Evolutionary conservation across 2,888 invertebrate species (phyloP), one percentile per base, ranked within the genome.

Genomic region (Nebria salina): DNA sequence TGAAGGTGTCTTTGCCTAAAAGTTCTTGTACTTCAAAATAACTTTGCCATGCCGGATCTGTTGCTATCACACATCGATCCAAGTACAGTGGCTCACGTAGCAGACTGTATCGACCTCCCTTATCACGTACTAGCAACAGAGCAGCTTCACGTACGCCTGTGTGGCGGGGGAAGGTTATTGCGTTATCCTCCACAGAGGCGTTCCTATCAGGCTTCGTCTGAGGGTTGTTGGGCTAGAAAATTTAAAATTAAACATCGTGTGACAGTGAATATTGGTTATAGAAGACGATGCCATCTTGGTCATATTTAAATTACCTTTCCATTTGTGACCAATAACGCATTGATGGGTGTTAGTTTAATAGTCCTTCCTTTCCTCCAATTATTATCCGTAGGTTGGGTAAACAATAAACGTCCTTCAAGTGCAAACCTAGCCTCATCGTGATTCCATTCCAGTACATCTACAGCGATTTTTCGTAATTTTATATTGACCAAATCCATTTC

Each of bases 21-120:
- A 97, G 93, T 90, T 98, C 97, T 89, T 97, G 97, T 84, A 98
- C 94, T 91, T 98, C 98, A 88, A 98, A 98, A 89, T 97, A 97
- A 88, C 97, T 97, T 87, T 97, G 96, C 88, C 95, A 94, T 85
- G 97, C 97, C 82, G 95, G 94, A 88, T 97, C 97, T 77, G 96
- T 95, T 78, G 95, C 95, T 81, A 98, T 95, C 84, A 98, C 95
- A 89, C 98, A 97, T 86, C 96, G 93, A 88, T 97, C 97, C 86
- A 98, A 91, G 89, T 95, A 95, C 84, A 98, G 91, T 65, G 98
- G 98, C 87, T 98, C 98, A 91, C 97, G 92, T 85, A 97, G 91
- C 84, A 96, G 90, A 65, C 96, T 94, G 88, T 96, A 96, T 85
- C 97, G 92, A 79, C 96, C 96, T 84, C 95, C 94, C 89, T 97